Percentiles rank a stretch among this genome's conserved stretches.
These are phyloP conservation scores for Geophilus truncorum DNA, from an alignment of 2,888 invertebrate species.

Conservation along the genomic window DNA sequence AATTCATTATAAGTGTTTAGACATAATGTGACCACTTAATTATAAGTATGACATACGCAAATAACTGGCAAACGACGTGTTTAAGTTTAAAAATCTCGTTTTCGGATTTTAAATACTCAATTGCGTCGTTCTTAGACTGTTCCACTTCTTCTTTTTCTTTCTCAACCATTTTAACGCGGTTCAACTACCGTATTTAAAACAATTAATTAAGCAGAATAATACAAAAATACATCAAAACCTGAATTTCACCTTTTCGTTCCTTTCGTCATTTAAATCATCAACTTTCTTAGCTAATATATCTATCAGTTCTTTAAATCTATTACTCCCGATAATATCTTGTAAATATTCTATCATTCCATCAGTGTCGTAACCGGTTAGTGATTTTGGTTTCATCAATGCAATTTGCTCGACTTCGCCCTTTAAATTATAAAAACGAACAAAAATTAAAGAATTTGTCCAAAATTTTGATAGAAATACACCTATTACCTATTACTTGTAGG, in stretches of 20 bases:
- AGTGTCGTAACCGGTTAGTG: slow-evolving; percentile 71
- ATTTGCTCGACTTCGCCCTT: slow-evolving; percentile 99
- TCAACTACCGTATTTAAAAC: slow-evolving; percentile 55
- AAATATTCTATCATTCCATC: slow-evolving; percentile 98
- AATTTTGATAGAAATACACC: too few species aligned
- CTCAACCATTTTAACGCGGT: slow-evolving; percentile 74
- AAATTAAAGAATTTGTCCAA: too few species aligned
- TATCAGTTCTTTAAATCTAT: slow-evolving; percentile 65
- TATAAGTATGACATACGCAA: neutral
- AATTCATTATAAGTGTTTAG: too few species aligned
- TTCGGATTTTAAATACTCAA: slow-evolving; percentile 70
- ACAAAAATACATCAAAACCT: neutral
- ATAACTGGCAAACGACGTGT: neutral
- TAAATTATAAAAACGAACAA: slow-evolving; percentile 38
- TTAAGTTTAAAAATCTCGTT: slow-evolving; percentile 53
- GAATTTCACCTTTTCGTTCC: slow-evolving; percentile 70
- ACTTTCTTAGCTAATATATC: slow-evolving; percentile 66
- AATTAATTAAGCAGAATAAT: neutral
- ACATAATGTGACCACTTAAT: too few species aligned
- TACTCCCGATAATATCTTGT: slow-evolving; percentile 93
- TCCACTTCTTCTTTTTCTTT: slow-evolving; percentile 73
- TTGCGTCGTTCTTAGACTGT: slow-evolving; percentile 71
- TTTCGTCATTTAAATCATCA: slow-evolving; percentile 65
- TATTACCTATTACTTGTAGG: slow-evolving; percentile 85
- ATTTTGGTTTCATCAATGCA: slow-evolving; percentile 97